A percentile compares a stretch with the other conserved stretches of the same genome.
Evolutionary conservation across 1,140 invertebrate genomes (phyloP).

Genomic region (Drosophila lacteicornis): DNA sequence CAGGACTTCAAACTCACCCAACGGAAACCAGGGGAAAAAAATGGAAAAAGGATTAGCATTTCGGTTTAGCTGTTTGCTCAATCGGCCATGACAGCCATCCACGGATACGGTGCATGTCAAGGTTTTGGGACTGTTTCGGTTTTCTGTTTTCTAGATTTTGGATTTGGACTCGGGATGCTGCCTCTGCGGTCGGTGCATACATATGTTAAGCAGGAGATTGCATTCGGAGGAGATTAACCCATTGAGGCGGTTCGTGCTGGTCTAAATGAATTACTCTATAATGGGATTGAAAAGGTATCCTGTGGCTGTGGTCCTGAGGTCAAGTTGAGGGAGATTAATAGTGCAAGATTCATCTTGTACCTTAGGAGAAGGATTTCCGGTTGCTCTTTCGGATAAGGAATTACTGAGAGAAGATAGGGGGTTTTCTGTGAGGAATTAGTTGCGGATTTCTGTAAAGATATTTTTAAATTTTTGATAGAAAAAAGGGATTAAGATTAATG

Average conservation of each 20-base stretch:
- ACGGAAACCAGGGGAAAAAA: slow-evolving; percentile 15
- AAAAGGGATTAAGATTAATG: background rate
- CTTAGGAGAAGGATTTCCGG: slow-evolving; percentile 23
- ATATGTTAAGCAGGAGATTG: slow-evolving; percentile 55
- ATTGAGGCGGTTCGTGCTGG: slow-evolving; percentile 37
- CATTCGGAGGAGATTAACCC: slow-evolving; percentile 51
- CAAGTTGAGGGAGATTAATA: slow-evolving; percentile 38
- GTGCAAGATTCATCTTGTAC: background rate
- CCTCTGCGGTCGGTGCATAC: slow-evolving; percentile 32
- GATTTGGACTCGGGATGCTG: slow-evolving; percentile 2
- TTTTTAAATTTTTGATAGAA: background rate
- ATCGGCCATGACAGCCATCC: slow-evolving; percentile 57
- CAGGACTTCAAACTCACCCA: slow-evolving; percentile 25
- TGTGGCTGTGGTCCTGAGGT: slow-evolving; percentile 37
- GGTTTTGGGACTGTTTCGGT: slow-evolving; percentile 26
- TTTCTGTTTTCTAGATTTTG: slow-evolving; percentile 8
- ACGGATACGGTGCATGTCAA: slow-evolving; percentile 53
- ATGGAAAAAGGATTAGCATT: slow-evolving; percentile 73
- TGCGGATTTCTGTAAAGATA: background rate
- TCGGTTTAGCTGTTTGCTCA: slow-evolving; percentile 67
- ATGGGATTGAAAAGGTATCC: slow-evolving; percentile 48
- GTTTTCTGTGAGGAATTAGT: background rate
- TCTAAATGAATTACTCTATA: slow-evolving; percentile 39
- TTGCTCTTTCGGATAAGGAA: background rate
- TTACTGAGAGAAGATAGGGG: background rate